phyloP scores from a whole-genome alignment of 2,888 invertebrate genomes.

The Meganola albula region DNA sequence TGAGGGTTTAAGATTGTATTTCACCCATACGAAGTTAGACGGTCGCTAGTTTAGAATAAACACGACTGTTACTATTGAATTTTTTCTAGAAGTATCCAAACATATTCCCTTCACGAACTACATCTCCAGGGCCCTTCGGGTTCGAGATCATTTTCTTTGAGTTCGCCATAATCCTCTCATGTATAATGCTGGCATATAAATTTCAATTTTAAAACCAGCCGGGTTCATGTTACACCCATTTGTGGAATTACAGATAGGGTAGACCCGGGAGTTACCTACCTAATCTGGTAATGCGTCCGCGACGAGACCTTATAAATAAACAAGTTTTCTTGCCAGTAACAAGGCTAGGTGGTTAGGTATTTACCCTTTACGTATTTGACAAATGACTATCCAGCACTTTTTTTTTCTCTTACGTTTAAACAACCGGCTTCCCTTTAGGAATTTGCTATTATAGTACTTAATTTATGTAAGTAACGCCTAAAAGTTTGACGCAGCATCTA shows the following conservation, averaged over 20 bases:
- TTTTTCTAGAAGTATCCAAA: slow-evolving; percentile 12
- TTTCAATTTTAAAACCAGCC: slow-evolving; percentile 74
- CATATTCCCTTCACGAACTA: slow-evolving; percentile 24
- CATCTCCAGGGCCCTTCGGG: slow-evolving; percentile 30
- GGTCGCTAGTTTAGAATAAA: too few species aligned
- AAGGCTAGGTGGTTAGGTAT: slow-evolving; percentile 1
- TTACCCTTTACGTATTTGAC: too few species aligned
- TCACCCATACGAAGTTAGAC: too few species aligned
- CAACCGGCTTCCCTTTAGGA: too few species aligned
- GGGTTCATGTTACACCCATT: slow-evolving; percentile 70
- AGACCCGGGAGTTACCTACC: slow-evolving; percentile 9
- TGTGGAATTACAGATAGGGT: slow-evolving; percentile 58
- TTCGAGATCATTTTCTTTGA: slow-evolving; percentile 31
- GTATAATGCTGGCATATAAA: slow-evolving; percentile 74
- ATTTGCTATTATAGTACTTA: too few species aligned
- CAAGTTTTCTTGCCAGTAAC: slow-evolving; percentile 34
- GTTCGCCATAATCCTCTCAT: slow-evolving; percentile 57
- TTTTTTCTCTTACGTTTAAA: too few species aligned
- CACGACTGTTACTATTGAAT: too few species aligned
- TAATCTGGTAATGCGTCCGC: slow-evolving; percentile 61
- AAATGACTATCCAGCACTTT: too few species aligned
- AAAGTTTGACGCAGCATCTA: too few species aligned
- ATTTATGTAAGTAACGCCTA: too few species aligned
- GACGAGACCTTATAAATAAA: slow-evolving; percentile 50
- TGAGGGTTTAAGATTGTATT: too few species aligned